Evolutionary conservation across 2,888 invertebrate genomes (phyloP).

Genomic region (Lasioglossum vierecki): DNA sequence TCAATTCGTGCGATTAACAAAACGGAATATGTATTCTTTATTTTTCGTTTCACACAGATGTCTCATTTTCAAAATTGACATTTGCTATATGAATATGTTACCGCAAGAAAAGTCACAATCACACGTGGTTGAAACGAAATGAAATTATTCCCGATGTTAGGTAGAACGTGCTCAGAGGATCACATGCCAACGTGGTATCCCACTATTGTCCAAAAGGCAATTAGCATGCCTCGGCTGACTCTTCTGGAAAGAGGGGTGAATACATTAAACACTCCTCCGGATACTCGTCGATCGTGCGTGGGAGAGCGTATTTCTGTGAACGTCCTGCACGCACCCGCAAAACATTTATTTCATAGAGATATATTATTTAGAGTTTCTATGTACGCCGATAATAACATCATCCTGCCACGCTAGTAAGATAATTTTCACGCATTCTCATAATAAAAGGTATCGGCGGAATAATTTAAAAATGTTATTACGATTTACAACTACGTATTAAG

Average conservation of each 20-base stretch:
- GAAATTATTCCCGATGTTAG: constrained; percentile 64
- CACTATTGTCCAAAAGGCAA: constrained; percentile 75
- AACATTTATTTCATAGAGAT: constrained; percentile 52
- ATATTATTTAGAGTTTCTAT: neutral
- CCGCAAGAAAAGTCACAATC: neutral
- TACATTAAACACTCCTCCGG: constrained; percentile 73
- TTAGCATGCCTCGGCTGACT: constrained; percentile 75
- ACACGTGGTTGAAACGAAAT: constrained; percentile 48
- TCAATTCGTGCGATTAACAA: no score
- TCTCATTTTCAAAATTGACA: neutral
- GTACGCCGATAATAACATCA: neutral
- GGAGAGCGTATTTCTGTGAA: constrained; percentile 65
- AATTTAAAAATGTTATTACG: neutral
- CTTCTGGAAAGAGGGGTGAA: constrained; percentile 72
- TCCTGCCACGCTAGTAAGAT: neutral
- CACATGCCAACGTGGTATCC: constrained; percentile 68
- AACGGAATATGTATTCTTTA: no score
- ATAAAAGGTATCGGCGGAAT: neutral
- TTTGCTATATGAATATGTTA: neutral
- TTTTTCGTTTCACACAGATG: neutral
- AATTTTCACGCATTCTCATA: no score
- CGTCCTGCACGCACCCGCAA: constrained; percentile 29
- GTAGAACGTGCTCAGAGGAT: constrained; percentile 62
- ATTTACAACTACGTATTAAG: neutral
- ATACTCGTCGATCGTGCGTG: constrained; percentile 70